Conservation (phyloP, 2,888 invertebrate genomes). For the Liopterus haemorrhoidalis region DNA sequence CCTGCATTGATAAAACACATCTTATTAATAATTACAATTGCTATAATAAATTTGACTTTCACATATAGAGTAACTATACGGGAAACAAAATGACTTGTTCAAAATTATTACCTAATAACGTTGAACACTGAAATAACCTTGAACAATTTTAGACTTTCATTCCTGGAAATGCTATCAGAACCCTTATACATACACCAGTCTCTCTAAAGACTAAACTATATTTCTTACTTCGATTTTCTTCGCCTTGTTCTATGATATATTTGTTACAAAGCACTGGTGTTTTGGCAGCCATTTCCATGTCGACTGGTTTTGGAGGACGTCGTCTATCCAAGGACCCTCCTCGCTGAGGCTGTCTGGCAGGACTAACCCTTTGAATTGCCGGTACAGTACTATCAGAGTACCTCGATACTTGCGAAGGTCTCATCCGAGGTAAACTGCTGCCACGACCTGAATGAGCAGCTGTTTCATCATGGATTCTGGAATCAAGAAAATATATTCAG, state of each 20-base stretch:
- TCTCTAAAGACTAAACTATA: no score
- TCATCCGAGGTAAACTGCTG: slow-evolving; percentile 37
- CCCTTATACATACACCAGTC: no score
- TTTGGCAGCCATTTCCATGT: slow-evolving; percentile 44
- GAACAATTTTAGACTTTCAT: no score
- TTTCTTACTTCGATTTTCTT: slow-evolving; percentile 41
- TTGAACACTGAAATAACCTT: no score
- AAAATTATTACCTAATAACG: no score
- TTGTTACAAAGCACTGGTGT: slow-evolving; percentile 65
- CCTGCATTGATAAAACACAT: no score
- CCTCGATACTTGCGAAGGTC: slow-evolving; percentile 41
- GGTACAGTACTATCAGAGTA: slow-evolving; percentile 40
- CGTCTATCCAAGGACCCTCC: slow-evolving; percentile 42
- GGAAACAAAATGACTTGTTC: no score
- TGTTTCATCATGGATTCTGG: slow-evolving; percentile 40
- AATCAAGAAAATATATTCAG: no score
- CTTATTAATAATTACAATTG: no score
- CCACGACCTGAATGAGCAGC: slow-evolving; percentile 25
- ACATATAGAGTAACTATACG: no score
- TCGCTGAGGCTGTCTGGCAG: slow-evolving; percentile 23
- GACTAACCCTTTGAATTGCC: slow-evolving; percentile 24
- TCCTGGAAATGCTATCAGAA: no score
- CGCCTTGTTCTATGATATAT: slow-evolving; percentile 57
- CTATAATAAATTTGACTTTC: no score
- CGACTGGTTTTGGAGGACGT: slow-evolving; percentile 36